A percentile compares a stretch with the other conserved stretches of the same genome.
Evolutionary conservation across 2,888 invertebrate genomes (phyloP).

Genomic region (Amblyjoppa proteus): DNA sequence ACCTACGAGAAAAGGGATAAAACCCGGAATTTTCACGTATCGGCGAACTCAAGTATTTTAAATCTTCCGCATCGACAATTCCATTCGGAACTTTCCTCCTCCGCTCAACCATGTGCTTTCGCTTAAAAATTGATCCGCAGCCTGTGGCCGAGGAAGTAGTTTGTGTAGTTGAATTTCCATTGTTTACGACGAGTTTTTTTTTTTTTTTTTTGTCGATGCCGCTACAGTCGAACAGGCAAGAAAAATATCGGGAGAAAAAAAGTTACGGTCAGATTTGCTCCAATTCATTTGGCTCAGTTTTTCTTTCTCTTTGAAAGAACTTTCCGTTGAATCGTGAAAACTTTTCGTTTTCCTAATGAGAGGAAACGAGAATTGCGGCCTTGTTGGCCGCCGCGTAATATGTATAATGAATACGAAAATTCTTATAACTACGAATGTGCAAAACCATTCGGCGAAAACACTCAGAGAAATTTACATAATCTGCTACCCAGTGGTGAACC

Average conservation of each 20-base stretch:
- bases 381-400: background rate
- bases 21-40: conserved; percentile 27
- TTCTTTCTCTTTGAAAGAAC: background rate
- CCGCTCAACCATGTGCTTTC: background rate
- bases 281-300: background rate
- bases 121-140: conserved; percentile 38
- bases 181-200: conserved; percentile 22
- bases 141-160: conserved; percentile 31
- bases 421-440: background rate
- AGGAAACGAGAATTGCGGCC: background rate
- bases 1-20: conserved; percentile 35
- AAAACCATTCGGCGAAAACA: background rate
- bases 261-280: background rate
- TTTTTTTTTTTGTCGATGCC: background rate
- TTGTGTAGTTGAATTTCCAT: conserved; percentile 7
- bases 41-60: conserved; percentile 47
- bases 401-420: background rate
- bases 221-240: background rate
- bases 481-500: background rate
- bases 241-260: conserved; percentile 1
- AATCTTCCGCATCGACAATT: conserved; percentile 55
- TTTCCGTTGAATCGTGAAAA: background rate
- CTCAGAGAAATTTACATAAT: background rate
- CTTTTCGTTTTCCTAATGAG: background rate
- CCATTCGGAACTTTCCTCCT: conserved; percentile 17